phyloP scores from a whole-genome alignment of 2,113 vertebrate genomes.

The Halcyon malimbica region DNA sequence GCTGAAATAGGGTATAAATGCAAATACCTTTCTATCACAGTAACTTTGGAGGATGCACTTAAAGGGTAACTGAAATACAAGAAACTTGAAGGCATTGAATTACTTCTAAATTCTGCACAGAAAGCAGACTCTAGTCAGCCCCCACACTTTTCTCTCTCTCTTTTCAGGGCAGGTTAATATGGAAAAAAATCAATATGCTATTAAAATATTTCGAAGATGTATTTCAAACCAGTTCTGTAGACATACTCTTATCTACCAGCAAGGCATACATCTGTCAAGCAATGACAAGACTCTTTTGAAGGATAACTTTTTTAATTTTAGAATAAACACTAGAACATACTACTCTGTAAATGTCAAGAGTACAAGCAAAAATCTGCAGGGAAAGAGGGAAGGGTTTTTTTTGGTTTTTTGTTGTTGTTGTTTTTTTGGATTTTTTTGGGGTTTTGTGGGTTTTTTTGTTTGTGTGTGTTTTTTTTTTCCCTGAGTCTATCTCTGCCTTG shows the following conservation, averaged over 20 bases:
- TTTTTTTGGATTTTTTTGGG: too few species aligned
- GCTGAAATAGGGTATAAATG: neutral
- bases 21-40: neutral
- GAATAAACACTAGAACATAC: neutral
- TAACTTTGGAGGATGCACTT: slow-evolving; percentile 2
- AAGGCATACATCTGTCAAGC: neutral
- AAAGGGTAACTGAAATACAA: neutral
- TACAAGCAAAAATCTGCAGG: slow-evolving; percentile 10
- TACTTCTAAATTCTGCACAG: slow-evolving; percentile 42
- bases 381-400: neutral
- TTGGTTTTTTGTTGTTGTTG: neutral
- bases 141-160: neutral
- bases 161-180: slow-evolving; percentile 10
- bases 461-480: neutral
- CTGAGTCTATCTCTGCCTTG: neutral
- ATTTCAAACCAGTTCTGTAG: slow-evolving; percentile 12
- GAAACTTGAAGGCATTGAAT: neutral
- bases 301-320: neutral
- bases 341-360: slow-evolving; percentile 26
- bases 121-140: neutral
- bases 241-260: neutral
- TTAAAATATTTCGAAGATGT: slow-evolving; percentile 57
- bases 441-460: neutral
- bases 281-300: neutral
- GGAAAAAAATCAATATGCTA: slow-evolving; percentile 51